Evolutionary conservation across 2,797 vertebrate genomes (phyloP), one percentile per base, ranked within the genome.

Genomic region (Enteromius unitaeniatus): DNA sequence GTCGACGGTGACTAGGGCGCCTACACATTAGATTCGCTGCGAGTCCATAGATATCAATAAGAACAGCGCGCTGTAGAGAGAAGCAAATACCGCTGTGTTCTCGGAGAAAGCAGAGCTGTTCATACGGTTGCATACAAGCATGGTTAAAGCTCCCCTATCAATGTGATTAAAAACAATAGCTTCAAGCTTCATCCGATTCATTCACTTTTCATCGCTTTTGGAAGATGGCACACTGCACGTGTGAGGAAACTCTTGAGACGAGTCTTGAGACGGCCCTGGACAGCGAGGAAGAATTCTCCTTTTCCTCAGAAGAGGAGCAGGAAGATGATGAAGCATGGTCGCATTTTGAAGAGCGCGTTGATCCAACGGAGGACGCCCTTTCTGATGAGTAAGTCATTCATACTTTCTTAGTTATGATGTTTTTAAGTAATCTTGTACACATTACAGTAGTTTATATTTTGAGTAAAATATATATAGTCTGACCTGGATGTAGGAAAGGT

Each of bases 171-270:
- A 74, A 74, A 74, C 51, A 74, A 21, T 74, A 37, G 72, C 47
- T n/a, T 74, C 68, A 9, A 37, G 72, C 49, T 74, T 74, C 72
- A 74, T 74, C 28, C 47, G 49, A 74, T 74, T 74, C 72, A 74
- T 74, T 74, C 72, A 74, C 49, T 74, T 74, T 77, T 77, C 74
- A 77, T 77, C 74, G 53, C 80, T 58, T 77, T 77, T 77, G 74
- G 74, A 77, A 62, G 74, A 77, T 77, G 53, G 8, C 74, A 77
- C 74, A 62, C 13, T 77, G 31, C 74, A 58, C 53, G 31, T 58
- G 51, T 40, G 53, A 77, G 55, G 74, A 60, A 58, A 21, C 53
- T 40, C 14, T 3, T 55, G 1, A 5, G 74, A 60, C 7, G 21
- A 21, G 34, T 37, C 14, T 1, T 53, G 1, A 11, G 74, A 60